Evolutionary conservation across 1,140 invertebrate genomes (phyloP).

Genomic region (Calosoma granatense): DNA sequence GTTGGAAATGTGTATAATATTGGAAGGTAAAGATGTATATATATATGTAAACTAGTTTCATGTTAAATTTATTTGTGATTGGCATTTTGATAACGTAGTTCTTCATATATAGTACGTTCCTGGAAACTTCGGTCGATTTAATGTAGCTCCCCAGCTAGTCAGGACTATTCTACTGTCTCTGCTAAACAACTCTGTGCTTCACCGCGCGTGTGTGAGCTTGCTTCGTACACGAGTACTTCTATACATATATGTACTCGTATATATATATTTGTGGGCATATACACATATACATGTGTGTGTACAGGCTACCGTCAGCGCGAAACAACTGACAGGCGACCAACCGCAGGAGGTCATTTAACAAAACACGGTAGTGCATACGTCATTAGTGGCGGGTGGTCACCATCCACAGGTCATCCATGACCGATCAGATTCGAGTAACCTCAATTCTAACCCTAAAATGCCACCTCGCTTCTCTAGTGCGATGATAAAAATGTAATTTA

Average conservation of each 20-base stretch:
- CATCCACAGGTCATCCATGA: not conserved
- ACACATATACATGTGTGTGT: too few relatives aligned
- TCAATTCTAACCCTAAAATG: not conserved
- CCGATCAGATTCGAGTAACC: not conserved
- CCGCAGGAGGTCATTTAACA: conserved; percentile 1
- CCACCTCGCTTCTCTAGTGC: not conserved
- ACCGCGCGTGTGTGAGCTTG: not conserved
- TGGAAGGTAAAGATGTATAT: not conserved
- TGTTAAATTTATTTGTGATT: not conserved
- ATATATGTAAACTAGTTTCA: not conserved
- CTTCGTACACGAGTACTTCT: too few relatives aligned
- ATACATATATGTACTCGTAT: too few relatives aligned
- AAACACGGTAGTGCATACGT: conserved; percentile 7
- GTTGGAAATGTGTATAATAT: too few relatives aligned
- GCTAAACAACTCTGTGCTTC: not conserved
- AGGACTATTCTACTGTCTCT: not conserved
- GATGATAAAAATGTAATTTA: not conserved
- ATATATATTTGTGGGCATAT: not conserved
- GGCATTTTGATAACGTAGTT: not conserved
- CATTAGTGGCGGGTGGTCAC: not conserved
- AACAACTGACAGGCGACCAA: conserved; percentile 8
- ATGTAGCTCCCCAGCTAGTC: not conserved
- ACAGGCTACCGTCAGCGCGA: not conserved
- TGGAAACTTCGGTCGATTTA: not conserved
- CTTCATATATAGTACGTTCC: not conserved